Evolutionary conservation across 2,888 invertebrate species (phyloP).

Genomic region (Sycophila texana): DNA sequence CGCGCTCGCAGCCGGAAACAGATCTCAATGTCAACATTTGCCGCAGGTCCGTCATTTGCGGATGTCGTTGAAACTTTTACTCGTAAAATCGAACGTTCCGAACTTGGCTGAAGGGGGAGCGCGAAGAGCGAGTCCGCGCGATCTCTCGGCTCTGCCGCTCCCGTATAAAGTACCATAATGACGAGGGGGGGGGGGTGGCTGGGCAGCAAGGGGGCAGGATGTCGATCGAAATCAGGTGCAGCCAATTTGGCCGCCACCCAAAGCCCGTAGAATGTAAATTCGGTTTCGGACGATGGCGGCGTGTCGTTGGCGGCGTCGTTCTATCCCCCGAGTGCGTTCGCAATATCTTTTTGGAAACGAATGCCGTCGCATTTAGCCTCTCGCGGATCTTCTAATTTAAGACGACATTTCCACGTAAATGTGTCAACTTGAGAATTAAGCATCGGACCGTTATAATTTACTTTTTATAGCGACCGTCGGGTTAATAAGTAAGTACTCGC

Average conservation of each 20-base stretch:
- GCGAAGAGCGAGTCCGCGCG: too few species aligned
- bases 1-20: constrained; percentile 13
- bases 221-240: constrained; percentile 71
- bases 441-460: too few species aligned
- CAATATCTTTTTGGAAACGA: not conserved
- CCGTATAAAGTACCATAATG: constrained; percentile 68
- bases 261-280: constrained; percentile 64
- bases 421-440: too few species aligned
- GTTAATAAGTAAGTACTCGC: too few species aligned
- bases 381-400: too few species aligned
- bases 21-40: constrained; percentile 56
- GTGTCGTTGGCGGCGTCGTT: not conserved
- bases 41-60: constrained; percentile 64
- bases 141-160: constrained; percentile 24
- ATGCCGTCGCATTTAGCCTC: too few species aligned
- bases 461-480: too few species aligned
- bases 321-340: not conserved
- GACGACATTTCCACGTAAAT: too few species aligned
- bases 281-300: not conserved
- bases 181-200: constrained; percentile 25
- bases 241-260: constrained; percentile 69
- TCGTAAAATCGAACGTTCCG: constrained; percentile 68
- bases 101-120: not conserved
- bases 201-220: constrained; percentile 43
- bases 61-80: constrained; percentile 64